A percentile compares a stretch with the other conserved stretches of the same genome.
These are phyloP conservation scores for Bimastos eiseni DNA, from an alignment of 2,888 invertebrate species.

Conservation along the genomic window DNA sequence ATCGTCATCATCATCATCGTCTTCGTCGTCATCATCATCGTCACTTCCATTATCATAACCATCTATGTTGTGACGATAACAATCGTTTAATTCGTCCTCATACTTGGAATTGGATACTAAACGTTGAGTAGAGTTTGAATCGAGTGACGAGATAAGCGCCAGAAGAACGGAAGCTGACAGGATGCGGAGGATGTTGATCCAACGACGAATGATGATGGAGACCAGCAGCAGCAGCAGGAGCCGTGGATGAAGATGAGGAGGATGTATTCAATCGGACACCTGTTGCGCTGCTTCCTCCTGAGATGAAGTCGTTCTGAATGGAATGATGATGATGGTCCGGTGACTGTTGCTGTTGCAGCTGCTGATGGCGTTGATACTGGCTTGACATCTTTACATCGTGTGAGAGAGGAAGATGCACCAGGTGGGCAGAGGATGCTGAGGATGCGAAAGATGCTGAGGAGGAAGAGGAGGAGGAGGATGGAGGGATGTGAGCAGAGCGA, in stretches of 20 bases:
- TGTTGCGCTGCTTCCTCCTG: neutral
- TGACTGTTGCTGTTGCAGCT: neutral
- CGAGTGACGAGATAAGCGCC: constrained; percentile 87
- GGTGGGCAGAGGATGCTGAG: neutral
- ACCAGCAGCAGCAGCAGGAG: neutral
- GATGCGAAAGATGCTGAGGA: too few relatives aligned
- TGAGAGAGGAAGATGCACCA: neutral
- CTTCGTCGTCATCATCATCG: neutral
- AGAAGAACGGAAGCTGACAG: constrained; percentile 62
- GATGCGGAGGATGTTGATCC: neutral
- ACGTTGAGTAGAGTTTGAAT: constrained; percentile 78
- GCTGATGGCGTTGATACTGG: neutral
- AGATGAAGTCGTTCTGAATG: neutral
- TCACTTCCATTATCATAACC: neutral
- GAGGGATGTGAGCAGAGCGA: neutral
- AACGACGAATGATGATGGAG: neutral
- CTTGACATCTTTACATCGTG: neutral
- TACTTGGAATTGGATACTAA: constrained; percentile 67
- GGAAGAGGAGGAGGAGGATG: neutral
- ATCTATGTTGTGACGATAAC: neutral
- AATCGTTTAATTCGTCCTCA: neutral
- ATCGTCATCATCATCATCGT: neutral
- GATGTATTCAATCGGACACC: neutral
- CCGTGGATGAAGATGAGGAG: neutral
- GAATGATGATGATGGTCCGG: neutral